Evolutionary conservation across 2,888 invertebrate species (phyloP).

Genomic region (Microdon myrmicae): DNA sequence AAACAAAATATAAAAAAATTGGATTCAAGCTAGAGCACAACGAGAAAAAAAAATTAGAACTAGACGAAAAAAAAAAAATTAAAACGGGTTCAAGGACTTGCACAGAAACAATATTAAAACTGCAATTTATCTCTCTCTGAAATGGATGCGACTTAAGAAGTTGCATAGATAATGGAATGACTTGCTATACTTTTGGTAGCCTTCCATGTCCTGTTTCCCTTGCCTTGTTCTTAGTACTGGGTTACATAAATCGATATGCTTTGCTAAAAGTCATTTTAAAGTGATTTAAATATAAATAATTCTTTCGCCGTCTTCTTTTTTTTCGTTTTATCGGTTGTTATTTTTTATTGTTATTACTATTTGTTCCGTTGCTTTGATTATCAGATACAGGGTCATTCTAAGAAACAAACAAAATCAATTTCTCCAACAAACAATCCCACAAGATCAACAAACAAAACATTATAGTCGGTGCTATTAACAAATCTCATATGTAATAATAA

Average conservation of each 20-base stretch:
- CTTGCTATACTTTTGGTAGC: conserved; percentile 23
- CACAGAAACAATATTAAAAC: conserved; percentile 39
- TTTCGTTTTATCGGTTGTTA: too few relatives aligned
- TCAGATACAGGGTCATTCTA: conserved; percentile 41
- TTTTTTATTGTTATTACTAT: too few relatives aligned
- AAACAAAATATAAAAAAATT: neutral
- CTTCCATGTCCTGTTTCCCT: conserved; percentile 12
- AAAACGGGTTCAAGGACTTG: conserved; percentile 50
- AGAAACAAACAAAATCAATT: conserved; percentile 52
- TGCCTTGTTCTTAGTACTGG: conserved; percentile 30
- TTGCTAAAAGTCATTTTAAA: conserved; percentile 17
- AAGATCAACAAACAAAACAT: conserved; percentile 37
- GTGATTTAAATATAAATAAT: conserved; percentile 48
- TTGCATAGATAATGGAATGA: conserved; percentile 6
- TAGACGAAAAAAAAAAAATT: conserved; percentile 28
- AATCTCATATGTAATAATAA: conserved; percentile 47
- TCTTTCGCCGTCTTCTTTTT: conserved; percentile 39
- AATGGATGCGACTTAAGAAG: conserved; percentile 15
- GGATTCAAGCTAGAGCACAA: too few relatives aligned
- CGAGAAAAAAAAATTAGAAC: conserved; percentile 1
- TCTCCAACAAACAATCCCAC: conserved; percentile 42
- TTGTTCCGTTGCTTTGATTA: too few relatives aligned
- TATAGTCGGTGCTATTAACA: conserved; percentile 52
- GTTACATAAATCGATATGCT: neutral
- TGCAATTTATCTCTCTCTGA: conserved; percentile 36